Evolutionary conservation across 2,113 vertebrate species (phyloP).

Genomic region (Daboia siamensis): DNA sequence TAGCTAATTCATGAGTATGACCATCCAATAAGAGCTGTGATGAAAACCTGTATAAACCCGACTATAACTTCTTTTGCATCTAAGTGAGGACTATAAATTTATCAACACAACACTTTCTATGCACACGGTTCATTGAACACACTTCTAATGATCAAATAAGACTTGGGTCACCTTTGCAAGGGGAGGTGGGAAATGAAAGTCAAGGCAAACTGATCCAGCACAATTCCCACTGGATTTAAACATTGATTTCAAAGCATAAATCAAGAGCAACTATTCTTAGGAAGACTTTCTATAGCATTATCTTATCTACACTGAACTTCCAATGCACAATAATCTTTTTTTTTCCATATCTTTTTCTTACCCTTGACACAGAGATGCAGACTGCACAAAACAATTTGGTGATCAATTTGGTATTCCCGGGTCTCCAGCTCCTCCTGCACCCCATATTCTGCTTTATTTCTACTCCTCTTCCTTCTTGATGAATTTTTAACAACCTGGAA

Average conservation of each 20-base stretch:
- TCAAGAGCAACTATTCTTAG: not conserved
- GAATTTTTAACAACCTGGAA: slow-evolving; percentile 72
- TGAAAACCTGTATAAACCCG: not conserved
- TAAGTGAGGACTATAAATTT: not conserved
- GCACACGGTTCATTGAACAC: not conserved
- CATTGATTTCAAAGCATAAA: not conserved
- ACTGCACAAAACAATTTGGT: slow-evolving; percentile 64
- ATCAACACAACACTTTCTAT: not conserved
- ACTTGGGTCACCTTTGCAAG: not conserved
- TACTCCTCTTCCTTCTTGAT: slow-evolving; percentile 69
- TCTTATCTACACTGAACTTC: not conserved
- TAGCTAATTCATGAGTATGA: not conserved
- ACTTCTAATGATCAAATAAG: not conserved
- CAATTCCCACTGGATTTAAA: not conserved
- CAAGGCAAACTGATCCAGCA: not conserved
- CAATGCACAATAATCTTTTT: not conserved
- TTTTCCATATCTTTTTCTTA: slow-evolving; percentile 57
- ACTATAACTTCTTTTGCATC: not conserved
- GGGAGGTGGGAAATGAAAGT: not conserved
- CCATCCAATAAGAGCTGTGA: not conserved
- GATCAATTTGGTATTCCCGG: slow-evolving; percentile 66
- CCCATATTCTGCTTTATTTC: slow-evolving; percentile 65
- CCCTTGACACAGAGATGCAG: slow-evolving; percentile 72
- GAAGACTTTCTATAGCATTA: slow-evolving; percentile 12
- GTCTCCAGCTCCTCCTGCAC: slow-evolving; percentile 67